Evolutionary conservation across 30 jellyfish, hydroid and myxozoan genomes (phyloP).

Genomic region (Hydra vulgaris): DNA sequence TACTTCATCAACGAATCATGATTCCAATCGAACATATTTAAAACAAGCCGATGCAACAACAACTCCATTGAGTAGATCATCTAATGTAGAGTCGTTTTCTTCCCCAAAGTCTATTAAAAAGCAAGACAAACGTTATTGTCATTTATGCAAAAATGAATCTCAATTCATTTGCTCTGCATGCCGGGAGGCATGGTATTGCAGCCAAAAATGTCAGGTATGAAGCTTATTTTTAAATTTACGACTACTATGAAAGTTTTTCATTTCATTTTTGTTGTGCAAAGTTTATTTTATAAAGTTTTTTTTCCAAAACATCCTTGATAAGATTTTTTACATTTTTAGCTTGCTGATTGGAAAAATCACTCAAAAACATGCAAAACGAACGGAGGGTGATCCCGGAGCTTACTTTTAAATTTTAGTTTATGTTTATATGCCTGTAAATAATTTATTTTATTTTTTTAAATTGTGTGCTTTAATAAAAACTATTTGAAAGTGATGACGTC

Average conservation of each 20-base stretch:
- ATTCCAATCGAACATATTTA: background rate
- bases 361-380: constrained; percentile 6
- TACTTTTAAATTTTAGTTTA: too few relatives aligned
- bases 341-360: constrained; percentile 14
- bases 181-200: constrained; percentile 81
- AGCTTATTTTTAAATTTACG: background rate
- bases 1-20: background rate
- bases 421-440: too few relatives aligned
- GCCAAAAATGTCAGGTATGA: constrained; percentile 78
- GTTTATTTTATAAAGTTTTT: background rate
- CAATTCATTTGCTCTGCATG: constrained; percentile 71
- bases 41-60: background rate
- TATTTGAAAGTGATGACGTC: too few relatives aligned
- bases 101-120: background rate
- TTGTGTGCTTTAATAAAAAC: too few relatives aligned
- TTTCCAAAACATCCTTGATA: background rate
- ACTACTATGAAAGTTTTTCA: too few relatives aligned
- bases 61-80: background rate
- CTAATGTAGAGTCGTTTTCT: background rate
- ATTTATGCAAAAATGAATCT: constrained; percentile 44
- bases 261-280: too few relatives aligned
- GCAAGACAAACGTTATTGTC: constrained; percentile 18
- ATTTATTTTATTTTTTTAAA: too few relatives aligned
- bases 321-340: background rate
- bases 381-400: background rate